phyloP scores from a whole-genome alignment of 2,888 invertebrate genomes.

The Melangyna quadrimaculata region DNA sequence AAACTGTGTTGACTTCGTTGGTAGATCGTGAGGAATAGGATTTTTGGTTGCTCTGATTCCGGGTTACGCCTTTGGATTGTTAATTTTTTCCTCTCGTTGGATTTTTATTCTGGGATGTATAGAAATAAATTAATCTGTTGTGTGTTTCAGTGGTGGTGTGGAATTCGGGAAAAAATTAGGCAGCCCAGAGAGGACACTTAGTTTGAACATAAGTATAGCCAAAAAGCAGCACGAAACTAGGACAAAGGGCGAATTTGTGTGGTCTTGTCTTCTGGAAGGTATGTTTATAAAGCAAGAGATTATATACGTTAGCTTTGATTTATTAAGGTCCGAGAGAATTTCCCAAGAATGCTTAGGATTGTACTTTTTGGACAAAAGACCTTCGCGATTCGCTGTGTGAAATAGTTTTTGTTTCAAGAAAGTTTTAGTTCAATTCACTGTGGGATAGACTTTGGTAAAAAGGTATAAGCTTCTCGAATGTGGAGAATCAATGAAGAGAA shows the following conservation, averaged over 20 bases:
- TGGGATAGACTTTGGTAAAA: not conserved
- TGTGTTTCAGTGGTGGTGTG: not conserved
- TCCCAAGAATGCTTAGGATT: not conserved
- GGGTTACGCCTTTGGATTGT: constrained; percentile 65
- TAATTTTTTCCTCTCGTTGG: not conserved
- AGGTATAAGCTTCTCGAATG: too few relatives aligned
- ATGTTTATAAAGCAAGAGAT: not conserved
- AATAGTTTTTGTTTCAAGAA: not conserved
- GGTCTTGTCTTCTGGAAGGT: constrained; percentile 55
- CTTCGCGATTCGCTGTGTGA: not conserved
- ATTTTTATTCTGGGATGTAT: not conserved
- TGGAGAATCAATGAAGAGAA: too few relatives aligned
- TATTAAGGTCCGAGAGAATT: constrained; percentile 20
- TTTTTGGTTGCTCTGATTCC: constrained; percentile 62
- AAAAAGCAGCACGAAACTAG: constrained; percentile 23
- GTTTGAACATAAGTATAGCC: constrained; percentile 3
- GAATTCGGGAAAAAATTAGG: constrained; percentile 34
- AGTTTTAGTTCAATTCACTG: not conserved
- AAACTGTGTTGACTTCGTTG: constrained; percentile 34
- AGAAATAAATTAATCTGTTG: constrained; percentile 19
- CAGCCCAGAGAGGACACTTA: constrained; percentile 25
- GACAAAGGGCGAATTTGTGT: constrained; percentile 61
- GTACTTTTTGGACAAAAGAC: not conserved
- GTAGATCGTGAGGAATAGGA: constrained; percentile 64
- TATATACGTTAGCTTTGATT: constrained; percentile 51